These are phyloP conservation scores for Aethina tumida DNA, from an alignment of 1,140 invertebrate genomes.

Conservation along the genomic window DNA sequence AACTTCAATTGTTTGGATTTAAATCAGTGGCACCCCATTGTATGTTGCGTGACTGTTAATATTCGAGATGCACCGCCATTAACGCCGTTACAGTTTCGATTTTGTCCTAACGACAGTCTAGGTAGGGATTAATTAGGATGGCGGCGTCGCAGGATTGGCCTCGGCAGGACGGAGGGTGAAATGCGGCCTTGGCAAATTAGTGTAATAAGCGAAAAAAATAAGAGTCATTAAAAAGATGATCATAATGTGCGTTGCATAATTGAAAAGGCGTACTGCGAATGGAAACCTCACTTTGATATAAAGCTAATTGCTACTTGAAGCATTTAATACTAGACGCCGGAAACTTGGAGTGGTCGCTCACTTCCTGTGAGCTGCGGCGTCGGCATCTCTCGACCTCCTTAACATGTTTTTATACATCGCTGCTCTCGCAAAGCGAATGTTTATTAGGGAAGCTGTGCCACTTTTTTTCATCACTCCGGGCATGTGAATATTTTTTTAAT, in stretches of 20 bases:
- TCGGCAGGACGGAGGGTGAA: too few species aligned
- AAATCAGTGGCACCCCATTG: too few species aligned
- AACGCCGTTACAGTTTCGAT: too few species aligned
- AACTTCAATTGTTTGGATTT: too few species aligned
- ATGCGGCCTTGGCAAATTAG: too few species aligned
- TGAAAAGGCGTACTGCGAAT: constrained; percentile 12
- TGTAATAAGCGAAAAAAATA: too few species aligned
- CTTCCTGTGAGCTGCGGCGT: constrained; percentile 20
- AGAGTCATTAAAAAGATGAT: too few species aligned
- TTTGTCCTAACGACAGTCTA: too few species aligned
- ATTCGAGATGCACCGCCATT: too few species aligned
- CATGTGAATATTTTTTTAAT: background rate
- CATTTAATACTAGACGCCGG: constrained; percentile 24
- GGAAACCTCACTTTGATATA: constrained; percentile 21
- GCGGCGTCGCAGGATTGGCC: too few species aligned
- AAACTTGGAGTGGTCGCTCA: constrained; percentile 18
- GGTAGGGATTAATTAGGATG: too few species aligned
- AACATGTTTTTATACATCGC: constrained; percentile 18
- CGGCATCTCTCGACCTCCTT: constrained; percentile 14
- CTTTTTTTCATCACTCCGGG: background rate
- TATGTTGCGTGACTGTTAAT: too few species aligned
- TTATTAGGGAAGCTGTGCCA: constrained; percentile 10
- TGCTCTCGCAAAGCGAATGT: constrained; percentile 14
- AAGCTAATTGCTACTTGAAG: constrained; percentile 25
- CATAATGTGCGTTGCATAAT: background rate